Percentiles rank a stretch among this genome's conserved stretches.
Conservation (phyloP, 1,140 invertebrate genomes). For the Lordiphosa clarofinis region DNA sequence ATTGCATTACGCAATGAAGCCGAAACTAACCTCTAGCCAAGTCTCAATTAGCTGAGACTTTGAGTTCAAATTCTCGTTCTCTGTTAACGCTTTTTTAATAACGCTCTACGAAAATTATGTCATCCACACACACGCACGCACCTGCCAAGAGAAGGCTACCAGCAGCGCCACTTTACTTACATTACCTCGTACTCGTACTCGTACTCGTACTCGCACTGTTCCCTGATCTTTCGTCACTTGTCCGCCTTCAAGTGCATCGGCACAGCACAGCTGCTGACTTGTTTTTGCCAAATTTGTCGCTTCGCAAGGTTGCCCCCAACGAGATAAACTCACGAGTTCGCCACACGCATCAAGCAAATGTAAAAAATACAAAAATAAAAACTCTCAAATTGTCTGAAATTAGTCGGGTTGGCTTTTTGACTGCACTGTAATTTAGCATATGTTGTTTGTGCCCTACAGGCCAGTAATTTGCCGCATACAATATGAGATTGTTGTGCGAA, state of each 20-base stretch:
- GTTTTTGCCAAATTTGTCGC: slow-evolving; percentile 70
- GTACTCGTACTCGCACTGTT: neutral
- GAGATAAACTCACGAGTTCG: neutral
- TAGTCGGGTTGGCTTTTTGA: slow-evolving; percentile 40
- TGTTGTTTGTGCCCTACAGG: slow-evolving; percentile 38
- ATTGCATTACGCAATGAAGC: slow-evolving; percentile 1
- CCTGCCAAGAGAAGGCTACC: slow-evolving; percentile 9
- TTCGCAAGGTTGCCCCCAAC: slow-evolving; percentile 54
- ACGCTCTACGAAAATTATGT: slow-evolving; percentile 39
- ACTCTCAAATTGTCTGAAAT: slow-evolving; percentile 52
- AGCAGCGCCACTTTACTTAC: neutral
- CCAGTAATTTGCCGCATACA: slow-evolving; percentile 33
- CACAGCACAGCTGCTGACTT: slow-evolving; percentile 44
- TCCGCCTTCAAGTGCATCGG: slow-evolving; percentile 58
- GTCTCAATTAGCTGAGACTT: neutral
- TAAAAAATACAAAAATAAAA: slow-evolving; percentile 1
- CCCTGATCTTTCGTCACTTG: slow-evolving; percentile 44
- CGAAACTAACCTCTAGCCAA: slow-evolving; percentile 2
- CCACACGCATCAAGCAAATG: slow-evolving; percentile 13
- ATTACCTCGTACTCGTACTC: neutral
- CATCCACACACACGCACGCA: slow-evolving; percentile 20
- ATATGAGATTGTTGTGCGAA: slow-evolving; percentile 31
- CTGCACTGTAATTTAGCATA: slow-evolving; percentile 50
- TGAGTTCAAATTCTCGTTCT: slow-evolving; percentile 33
- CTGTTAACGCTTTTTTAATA: slow-evolving; percentile 54